Conservation (phyloP, 2,888 invertebrate genomes). For the Artemia sinica region DNA sequence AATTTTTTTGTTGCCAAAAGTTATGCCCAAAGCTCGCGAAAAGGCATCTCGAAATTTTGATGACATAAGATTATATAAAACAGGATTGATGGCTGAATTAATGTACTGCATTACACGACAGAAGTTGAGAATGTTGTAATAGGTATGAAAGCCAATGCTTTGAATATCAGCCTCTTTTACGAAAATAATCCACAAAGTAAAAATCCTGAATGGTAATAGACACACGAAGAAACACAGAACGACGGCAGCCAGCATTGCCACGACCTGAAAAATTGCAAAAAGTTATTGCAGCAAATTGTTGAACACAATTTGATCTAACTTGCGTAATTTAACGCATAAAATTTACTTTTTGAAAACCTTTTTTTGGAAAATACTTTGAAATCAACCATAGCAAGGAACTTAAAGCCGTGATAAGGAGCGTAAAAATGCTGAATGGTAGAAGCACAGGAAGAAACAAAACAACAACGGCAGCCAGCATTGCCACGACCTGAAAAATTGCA, state of each 20-base stretch:
- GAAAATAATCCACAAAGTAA: constrained; percentile 69
- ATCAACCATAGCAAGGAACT: too few species aligned
- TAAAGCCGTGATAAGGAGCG: too few species aligned
- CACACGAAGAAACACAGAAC: constrained; percentile 79
- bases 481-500: constrained; percentile 39
- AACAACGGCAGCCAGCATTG: too few species aligned
- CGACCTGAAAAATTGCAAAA: constrained; percentile 43
- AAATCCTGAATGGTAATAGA: constrained; percentile 67
- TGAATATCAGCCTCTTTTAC: constrained; percentile 48
- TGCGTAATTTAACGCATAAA: too few species aligned
- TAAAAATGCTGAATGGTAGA: too few species aligned
- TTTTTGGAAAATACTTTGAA: too few species aligned
- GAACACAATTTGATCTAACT: too few species aligned
- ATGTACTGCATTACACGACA: constrained; percentile 72
- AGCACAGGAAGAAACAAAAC: too few species aligned
- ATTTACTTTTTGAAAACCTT: too few species aligned
- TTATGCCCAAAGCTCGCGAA: constrained; percentile 43
- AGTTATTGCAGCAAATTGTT: background rate
- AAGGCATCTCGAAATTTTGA: constrained; percentile 74
- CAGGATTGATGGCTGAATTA: constrained; percentile 78
- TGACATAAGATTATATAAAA: constrained; percentile 77
- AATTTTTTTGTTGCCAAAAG: constrained; percentile 19
- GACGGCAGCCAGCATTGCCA: constrained; percentile 72
- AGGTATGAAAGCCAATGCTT: constrained; percentile 56
- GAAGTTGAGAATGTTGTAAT: constrained; percentile 65